phyloP scores from a whole-genome alignment of 1,140 invertebrate genomes.

The Leptoteleia sp. region DNA sequence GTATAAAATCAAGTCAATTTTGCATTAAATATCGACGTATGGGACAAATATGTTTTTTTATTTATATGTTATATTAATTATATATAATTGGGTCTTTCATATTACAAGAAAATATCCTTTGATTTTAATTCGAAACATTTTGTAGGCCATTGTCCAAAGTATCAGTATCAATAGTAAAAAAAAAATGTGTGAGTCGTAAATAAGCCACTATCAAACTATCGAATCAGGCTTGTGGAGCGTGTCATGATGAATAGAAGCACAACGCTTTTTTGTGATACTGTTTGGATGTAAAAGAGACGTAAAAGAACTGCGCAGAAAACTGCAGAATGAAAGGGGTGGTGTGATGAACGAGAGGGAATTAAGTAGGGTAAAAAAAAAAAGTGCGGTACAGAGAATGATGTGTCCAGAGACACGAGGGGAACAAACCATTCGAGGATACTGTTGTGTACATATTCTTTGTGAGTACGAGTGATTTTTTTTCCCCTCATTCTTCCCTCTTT shows the following conservation, averaged over 20 bases:
- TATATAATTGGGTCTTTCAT: no score
- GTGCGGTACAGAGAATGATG: conserved; percentile 22
- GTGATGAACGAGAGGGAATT: conserved; percentile 52
- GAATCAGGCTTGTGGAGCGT: conserved; percentile 21
- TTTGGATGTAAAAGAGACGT: conserved; percentile 36
- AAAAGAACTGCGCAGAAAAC: conserved; percentile 37
- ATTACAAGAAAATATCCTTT: no score
- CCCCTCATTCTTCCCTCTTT: no score
- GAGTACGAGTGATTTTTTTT: no score
- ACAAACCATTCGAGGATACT: conserved; percentile 35
- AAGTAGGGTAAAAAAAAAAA: conserved; percentile 53
- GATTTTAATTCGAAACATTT: background rate
- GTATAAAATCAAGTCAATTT: no score
- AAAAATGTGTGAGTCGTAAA: conserved; percentile 24
- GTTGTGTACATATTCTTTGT: conserved; percentile 10
- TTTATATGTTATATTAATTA: no score
- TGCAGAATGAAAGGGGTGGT: conserved; percentile 39
- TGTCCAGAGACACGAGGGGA: conserved; percentile 32
- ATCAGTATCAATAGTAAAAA: no score
- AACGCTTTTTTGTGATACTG: conserved; percentile 25
- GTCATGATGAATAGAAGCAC: conserved; percentile 25
- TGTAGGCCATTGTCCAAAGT: conserved; percentile 1
- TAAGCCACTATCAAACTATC: conserved; percentile 38
- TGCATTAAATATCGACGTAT: no score
- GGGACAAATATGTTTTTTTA: no score